A percentile compares a stretch with the other conserved stretches of the same genome.
Evolutionary conservation across 2,797 vertebrate genomes (phyloP).

Genomic region (Brotula barbata): DNA sequence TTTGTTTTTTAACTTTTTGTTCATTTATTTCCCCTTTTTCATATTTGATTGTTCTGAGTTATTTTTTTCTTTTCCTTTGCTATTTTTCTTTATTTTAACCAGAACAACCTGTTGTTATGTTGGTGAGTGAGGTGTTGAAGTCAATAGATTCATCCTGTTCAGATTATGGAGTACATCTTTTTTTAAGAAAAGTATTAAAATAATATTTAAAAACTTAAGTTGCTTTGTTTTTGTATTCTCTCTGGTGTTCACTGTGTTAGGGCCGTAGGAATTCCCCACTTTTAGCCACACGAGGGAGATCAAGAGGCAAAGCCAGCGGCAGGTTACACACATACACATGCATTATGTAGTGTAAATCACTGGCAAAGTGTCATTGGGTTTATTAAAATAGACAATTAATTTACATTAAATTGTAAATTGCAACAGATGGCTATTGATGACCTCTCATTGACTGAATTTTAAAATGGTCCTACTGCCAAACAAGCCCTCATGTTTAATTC

Average conservation of each 20-base stretch:
- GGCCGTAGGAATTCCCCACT: background rate
- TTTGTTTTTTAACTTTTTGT: conserved; percentile 49
- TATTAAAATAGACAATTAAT: no score
- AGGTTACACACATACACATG: no score
- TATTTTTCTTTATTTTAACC: conserved; percentile 58
- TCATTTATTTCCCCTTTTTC: conserved; percentile 43
- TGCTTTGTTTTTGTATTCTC: background rate
- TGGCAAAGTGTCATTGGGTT: no score
- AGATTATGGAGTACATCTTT: conserved; percentile 84
- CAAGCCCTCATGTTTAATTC: no score
- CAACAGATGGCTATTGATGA: no score
- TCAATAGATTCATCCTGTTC: conserved; percentile 83
- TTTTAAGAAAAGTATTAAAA: conserved; percentile 82
- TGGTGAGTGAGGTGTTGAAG: conserved; percentile 73
- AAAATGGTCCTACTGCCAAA: no score
- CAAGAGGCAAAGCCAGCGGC: no score
- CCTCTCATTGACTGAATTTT: no score
- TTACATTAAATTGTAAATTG: no score
- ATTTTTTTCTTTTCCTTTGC: conserved; percentile 46
- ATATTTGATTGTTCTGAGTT: conserved; percentile 20
- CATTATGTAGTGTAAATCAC: no score
- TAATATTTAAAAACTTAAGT: conserved; percentile 66
- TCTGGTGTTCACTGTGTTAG: no score
- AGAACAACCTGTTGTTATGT: conserved; percentile 81
- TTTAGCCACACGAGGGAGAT: conserved; percentile 23